Conservation (phyloP, 2,888 invertebrate genomes). For the Leptinotarsa juncta region DNA sequence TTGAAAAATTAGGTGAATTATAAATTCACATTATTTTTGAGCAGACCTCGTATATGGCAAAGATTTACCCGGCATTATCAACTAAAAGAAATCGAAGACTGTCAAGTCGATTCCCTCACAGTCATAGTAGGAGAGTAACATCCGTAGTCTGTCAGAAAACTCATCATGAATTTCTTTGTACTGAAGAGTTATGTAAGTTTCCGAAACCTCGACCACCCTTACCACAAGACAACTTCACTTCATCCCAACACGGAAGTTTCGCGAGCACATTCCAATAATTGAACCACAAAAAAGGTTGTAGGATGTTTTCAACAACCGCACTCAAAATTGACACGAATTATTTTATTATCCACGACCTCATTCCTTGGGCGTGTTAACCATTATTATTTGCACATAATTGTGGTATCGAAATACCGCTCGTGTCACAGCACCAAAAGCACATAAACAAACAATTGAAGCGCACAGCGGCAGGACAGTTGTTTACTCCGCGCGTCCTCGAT, state of each 20-base stretch:
- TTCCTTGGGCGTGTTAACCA: background rate
- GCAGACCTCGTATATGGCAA: too few species aligned
- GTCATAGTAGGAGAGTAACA: background rate
- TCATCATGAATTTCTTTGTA: background rate
- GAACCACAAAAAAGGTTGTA: background rate
- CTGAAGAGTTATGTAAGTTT: background rate
- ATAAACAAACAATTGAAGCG: background rate
- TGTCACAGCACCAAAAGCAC: background rate
- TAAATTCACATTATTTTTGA: too few species aligned
- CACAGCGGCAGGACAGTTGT: background rate
- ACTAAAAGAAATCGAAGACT: background rate
- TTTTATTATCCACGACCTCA: constrained; percentile 2
- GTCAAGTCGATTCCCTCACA: too few species aligned
- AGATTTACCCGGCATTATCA: background rate
- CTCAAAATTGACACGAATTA: background rate
- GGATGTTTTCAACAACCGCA: background rate
- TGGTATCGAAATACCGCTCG: background rate
- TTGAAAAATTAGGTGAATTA: too few species aligned
- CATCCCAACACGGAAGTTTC: background rate
- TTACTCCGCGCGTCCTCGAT: background rate
- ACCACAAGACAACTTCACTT: background rate
- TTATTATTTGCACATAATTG: background rate
- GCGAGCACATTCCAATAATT: background rate
- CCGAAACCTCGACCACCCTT: background rate
- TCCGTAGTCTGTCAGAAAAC: background rate